Base-by-base conservation (phyloP, 2,888 invertebrate species). In the Dryadula phaetusa region DNA sequence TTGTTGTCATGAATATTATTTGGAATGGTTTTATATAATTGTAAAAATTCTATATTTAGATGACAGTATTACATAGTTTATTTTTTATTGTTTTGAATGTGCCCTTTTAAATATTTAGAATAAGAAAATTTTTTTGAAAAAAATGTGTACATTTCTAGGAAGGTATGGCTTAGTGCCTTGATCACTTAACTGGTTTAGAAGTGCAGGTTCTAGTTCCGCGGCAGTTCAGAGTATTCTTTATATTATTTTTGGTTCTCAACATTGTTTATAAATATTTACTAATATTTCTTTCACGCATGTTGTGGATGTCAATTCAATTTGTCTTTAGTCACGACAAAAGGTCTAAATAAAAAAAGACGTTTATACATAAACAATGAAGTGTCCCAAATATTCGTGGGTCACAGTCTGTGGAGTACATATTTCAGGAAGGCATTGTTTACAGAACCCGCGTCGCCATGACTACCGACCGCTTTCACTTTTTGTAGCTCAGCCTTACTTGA, bases 371-470 rank as follows among this genome's bases (percentile, higher is more conserved):
- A 66, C 25, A 40, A 65, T 42, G 60, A 32, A 44, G 44, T 37
- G 54, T 34, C 40, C 37, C 44, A 34, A 58, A 65, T 62, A 42
- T 52, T 47, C 58, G 34, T 18, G 47, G 53, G 70, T 60, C 58
- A 25, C 52, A 37, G 46, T 20, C 62, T 40, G 20, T 49, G 62
- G 46, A 52, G 40, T 65, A 61, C 63, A 66, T 70, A 70, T 68
- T 70, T 68, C 61, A 70, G 66, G 49, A 58, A 25, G 60, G 46
- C 62, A 69, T 70, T 72, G 76, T 76, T 74, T 76, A 74, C 74
- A 34, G 25, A 44, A 63, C 52, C 61, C 64, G 20, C 64, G 76
- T 79, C 72, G 72, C 74, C 69, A 72, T 76, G 75, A 71, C 70
- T 64, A 77, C 77, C 70, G 74, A 61, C 58, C 66, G 40, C 44